Conservation (phyloP, 2,888 invertebrate species). For the Anticlea derivata region DNA sequence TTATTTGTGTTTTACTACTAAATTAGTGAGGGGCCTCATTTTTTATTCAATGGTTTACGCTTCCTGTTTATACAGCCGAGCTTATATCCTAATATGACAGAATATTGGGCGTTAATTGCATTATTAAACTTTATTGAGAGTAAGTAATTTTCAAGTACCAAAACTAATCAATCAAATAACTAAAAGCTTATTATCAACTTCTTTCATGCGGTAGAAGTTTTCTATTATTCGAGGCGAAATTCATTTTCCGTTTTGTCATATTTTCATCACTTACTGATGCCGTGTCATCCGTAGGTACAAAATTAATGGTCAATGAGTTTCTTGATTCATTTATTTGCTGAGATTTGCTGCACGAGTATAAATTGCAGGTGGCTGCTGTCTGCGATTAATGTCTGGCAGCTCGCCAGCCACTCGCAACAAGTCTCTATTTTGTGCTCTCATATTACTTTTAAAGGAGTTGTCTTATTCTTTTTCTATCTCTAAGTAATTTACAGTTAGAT, state of each 20-base stretch:
- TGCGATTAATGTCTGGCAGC: conserved; percentile 55
- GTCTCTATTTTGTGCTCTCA: conserved; percentile 32
- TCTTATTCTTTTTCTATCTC: conserved; percentile 18
- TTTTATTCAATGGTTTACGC: conserved; percentile 19
- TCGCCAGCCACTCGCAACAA: conserved; percentile 54
- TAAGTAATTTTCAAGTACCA: too few relatives aligned
- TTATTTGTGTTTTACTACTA: conserved; percentile 45
- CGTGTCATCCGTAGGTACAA: neutral
- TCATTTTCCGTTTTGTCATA: too few relatives aligned
- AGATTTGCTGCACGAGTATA: conserved; percentile 42
- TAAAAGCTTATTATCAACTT: too few relatives aligned
- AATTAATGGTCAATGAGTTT: conserved; percentile 5
- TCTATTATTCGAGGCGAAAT: too few relatives aligned
- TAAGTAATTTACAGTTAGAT: neutral
- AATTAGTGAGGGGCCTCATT: conserved; percentile 19
- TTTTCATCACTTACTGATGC: neutral
- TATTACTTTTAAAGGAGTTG: conserved; percentile 33
- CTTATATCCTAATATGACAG: conserved; percentile 15
- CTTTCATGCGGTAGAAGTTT: too few relatives aligned
- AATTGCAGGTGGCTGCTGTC: conserved; percentile 55
- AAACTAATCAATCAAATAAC: too few relatives aligned
- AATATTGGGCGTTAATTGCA: neutral
- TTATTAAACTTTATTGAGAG: too few relatives aligned
- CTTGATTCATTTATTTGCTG: conserved; percentile 33
- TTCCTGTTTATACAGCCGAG: conserved; percentile 2